Evolutionary conservation across 2,113 vertebrate genomes (phyloP).

Genomic region (Entomyzon cyanotis): DNA sequence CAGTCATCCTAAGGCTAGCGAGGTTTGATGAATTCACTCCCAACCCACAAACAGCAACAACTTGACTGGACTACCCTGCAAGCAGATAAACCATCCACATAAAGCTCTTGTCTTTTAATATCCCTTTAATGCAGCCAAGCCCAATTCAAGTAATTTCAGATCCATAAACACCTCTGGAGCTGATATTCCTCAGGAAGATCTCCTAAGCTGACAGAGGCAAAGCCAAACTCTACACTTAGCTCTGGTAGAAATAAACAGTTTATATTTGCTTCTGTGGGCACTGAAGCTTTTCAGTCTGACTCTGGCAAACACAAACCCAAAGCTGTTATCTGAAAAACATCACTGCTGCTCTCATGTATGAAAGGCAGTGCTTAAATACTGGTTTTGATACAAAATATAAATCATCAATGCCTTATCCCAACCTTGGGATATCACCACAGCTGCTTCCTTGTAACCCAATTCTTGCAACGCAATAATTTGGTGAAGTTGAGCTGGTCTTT

Average conservation of each 20-base stretch:
- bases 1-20: not conserved
- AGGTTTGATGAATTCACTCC: not conserved
- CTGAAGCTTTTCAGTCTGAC: not conserved
- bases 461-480: not conserved
- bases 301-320: not conserved
- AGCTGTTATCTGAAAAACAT: not conserved
- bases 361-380: not conserved
- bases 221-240: not conserved
- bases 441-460: not conserved
- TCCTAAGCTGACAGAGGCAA: conserved; percentile 59
- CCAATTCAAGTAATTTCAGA: conserved; percentile 75
- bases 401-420: not conserved
- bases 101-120: conserved; percentile 75
- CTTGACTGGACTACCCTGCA: conserved; percentile 50
- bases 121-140: conserved; percentile 75
- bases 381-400: not conserved
- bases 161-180: conserved; percentile 77
- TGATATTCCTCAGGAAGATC: conserved; percentile 67
- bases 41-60: conserved; percentile 1
- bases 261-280: not conserved
- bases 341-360: not conserved
- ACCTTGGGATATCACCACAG: not conserved
- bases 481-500: not conserved
- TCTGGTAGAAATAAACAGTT: not conserved
- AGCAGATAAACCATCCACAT: conserved; percentile 77